A percentile compares a stretch with the other conserved stretches of the same genome.
These are phyloP conservation scores for Brachionus sp. DNA, from an alignment of 1,140 invertebrate genomes.

Conservation along the genomic window DNA sequence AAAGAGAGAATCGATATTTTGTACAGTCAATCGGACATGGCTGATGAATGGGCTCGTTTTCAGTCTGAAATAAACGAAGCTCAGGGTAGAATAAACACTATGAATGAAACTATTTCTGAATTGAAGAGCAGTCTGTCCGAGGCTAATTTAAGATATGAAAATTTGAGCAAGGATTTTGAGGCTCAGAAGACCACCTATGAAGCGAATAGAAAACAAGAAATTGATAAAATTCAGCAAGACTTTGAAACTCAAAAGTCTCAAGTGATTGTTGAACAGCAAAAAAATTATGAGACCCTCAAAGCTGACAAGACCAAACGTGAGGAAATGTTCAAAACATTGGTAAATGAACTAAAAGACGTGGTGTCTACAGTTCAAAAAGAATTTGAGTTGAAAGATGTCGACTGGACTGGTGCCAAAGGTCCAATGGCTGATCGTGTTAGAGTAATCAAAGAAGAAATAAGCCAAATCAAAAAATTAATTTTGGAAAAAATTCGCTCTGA, in stretches of 20 bases:
- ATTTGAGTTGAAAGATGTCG: conserved; percentile 32
- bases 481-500: conserved; percentile 18
- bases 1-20: conserved; percentile 40
- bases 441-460: conserved; percentile 26
- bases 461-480: conserved; percentile 2
- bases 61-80: conserved; percentile 8
- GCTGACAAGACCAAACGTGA: background rate
- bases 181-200: background rate
- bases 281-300: background rate
- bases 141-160: background rate
- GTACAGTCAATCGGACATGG: conserved; percentile 11
- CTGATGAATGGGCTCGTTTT: conserved; percentile 6
- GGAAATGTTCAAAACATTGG: conserved; percentile 44
- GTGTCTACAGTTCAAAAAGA: conserved; percentile 5
- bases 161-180: background rate
- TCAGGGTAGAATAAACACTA: background rate
- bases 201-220: background rate
- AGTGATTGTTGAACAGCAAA: background rate
- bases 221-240: background rate
- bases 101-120: background rate
- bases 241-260: conserved; percentile 1
- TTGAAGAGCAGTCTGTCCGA: background rate
- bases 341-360: conserved; percentile 37
- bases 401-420: conserved; percentile 18
- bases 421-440: conserved; percentile 12